Evolutionary conservation across 2,797 vertebrate genomes (phyloP).

Genomic region (Agapornis canus): DNA sequence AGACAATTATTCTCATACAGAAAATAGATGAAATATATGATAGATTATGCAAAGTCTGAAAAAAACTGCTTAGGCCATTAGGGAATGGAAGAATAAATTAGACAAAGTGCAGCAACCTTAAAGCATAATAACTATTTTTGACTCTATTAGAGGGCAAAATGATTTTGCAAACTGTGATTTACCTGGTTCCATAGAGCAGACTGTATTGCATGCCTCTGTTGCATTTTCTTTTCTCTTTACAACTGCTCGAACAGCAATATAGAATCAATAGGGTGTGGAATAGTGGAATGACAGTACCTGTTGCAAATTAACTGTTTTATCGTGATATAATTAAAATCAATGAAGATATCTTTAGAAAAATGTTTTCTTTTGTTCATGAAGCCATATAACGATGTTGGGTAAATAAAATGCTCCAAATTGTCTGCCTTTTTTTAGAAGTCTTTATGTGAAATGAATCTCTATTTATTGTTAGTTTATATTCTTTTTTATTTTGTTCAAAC

Average conservation of each 20-base stretch:
- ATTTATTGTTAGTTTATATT: background rate
- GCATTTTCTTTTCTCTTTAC: slow-evolving; percentile 28
- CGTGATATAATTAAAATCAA: slow-evolving; percentile 53
- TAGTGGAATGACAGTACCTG: slow-evolving; percentile 33
- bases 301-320: background rate
- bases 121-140: slow-evolving; percentile 50
- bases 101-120: slow-evolving; percentile 26
- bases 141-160: slow-evolving; percentile 59
- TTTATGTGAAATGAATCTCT: background rate
- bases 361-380: background rate
- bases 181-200: background rate
- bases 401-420: background rate
- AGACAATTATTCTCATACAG: slow-evolving; percentile 10
- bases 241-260: background rate
- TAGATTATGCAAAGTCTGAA: background rate
- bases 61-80: background rate
- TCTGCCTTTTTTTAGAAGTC: background rate
- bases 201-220: background rate
- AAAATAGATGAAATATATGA: slow-evolving; percentile 34
- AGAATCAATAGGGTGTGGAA: slow-evolving; percentile 14
- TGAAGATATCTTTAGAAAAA: background rate
- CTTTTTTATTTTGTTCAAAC: background rate
- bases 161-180: slow-evolving; percentile 47
- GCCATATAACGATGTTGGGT: background rate
- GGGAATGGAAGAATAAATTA: slow-evolving; percentile 54